phyloP scores from a whole-genome alignment of 2,797 vertebrate species.

The Channallabes apus region DNA sequence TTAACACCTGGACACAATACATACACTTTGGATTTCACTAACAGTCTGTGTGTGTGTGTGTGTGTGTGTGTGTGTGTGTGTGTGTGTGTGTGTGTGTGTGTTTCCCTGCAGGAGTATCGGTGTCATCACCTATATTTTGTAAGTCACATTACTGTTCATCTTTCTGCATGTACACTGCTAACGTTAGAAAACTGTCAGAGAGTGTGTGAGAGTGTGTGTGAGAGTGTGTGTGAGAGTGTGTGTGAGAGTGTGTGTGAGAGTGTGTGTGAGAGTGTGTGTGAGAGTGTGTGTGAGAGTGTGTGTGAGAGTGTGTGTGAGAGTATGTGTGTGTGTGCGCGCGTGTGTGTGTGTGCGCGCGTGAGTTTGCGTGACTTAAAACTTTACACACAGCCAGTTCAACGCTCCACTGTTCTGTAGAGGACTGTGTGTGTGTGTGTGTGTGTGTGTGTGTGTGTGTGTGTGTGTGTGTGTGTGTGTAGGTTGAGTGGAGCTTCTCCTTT shows the following conservation, averaged over 20 bases:
- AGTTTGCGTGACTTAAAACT: too few relatives aligned
- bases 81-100: conserved; percentile 25
- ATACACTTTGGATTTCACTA: neutral
- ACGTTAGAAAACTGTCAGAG: too few relatives aligned
- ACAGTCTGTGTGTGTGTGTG: neutral
- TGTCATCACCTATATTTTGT: conserved; percentile 98
- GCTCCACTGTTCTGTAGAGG: neutral
- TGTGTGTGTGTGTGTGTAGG: conserved; percentile 62
- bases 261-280: too few relatives aligned
- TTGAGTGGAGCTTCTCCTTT: conserved; percentile 94
- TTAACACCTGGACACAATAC: too few relatives aligned
- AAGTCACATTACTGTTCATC: conserved; percentile 68
- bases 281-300: too few relatives aligned
- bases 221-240: too few relatives aligned
- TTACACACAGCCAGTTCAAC: neutral
- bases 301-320: too few relatives aligned
- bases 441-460: conserved; percentile 8
- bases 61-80: neutral
- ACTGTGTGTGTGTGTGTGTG: neutral
- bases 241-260: too few relatives aligned
- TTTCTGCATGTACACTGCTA: neutral
- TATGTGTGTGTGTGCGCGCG: too few relatives aligned
- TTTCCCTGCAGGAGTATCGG: conserved; percentile 88
- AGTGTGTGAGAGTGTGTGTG: too few relatives aligned
- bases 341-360: too few relatives aligned